Evolutionary conservation across 92 coral and sea anemone species (phyloP).

Genomic region (Parazoanthus swiftii): DNA sequence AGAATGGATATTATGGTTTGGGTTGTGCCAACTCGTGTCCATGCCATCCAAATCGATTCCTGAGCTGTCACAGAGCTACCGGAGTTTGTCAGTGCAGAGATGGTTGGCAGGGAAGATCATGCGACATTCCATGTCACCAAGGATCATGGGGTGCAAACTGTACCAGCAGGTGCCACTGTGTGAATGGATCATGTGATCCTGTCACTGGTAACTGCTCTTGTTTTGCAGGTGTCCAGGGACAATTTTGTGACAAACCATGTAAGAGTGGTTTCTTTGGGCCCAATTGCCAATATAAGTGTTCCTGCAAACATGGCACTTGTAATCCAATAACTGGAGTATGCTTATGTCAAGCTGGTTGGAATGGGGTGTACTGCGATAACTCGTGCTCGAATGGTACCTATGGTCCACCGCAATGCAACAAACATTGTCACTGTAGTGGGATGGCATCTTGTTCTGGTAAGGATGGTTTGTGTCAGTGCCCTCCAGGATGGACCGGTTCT

Average conservation of each 20-base stretch:
- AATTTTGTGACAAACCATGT: slow-evolving; percentile 70
- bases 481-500: slow-evolving; percentile 68
- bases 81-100: slow-evolving; percentile 74
- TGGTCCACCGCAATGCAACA: slow-evolving; percentile 49
- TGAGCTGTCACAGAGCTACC: slow-evolving; percentile 49
- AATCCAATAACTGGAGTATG: slow-evolving; percentile 21
- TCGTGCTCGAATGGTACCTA: slow-evolving; percentile 55
- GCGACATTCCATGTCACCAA: slow-evolving; percentile 68
- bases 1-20: slow-evolving; percentile 55
- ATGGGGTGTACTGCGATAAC: slow-evolving; percentile 33
- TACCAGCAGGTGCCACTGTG: slow-evolving; percentile 63
- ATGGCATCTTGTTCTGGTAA: slow-evolving; percentile 58
- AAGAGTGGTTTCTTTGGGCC: slow-evolving; percentile 48
- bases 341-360: background rate
- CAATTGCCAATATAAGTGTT: slow-evolving; percentile 41
- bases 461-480: slow-evolving; percentile 69
- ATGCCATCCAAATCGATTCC: slow-evolving; percentile 53
- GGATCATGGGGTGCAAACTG: slow-evolving; percentile 86
- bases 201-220: slow-evolving; percentile 76
- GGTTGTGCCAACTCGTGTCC: slow-evolving; percentile 57
- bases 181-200: slow-evolving; percentile 74
- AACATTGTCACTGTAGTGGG: slow-evolving; percentile 57
- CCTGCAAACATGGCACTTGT: slow-evolving; percentile 11
- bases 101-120: slow-evolving; percentile 74
- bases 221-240: slow-evolving; percentile 69